Percentiles rank a stretch among this genome's conserved stretches.
Conservation (phyloP, 2,888 invertebrate genomes). For the Ormia ochracea region DNA sequence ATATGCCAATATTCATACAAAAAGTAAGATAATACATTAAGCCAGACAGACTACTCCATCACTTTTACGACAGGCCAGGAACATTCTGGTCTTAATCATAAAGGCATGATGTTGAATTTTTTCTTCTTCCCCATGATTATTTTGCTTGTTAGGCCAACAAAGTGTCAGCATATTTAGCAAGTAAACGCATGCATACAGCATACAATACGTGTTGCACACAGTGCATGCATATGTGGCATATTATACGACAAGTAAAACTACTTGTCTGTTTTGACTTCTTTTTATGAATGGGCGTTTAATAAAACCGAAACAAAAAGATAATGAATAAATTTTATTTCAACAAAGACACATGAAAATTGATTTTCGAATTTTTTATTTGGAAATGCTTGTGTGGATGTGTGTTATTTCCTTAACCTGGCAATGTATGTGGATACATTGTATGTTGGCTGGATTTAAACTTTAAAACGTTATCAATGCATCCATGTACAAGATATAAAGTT, state of each 20-base stretch:
- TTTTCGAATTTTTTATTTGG: conserved; percentile 5
- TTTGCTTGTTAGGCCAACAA: background rate
- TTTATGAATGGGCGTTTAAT: conserved; percentile 46
- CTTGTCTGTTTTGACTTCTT: conserved; percentile 31
- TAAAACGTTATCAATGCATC: conserved; percentile 29
- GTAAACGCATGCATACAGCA: background rate
- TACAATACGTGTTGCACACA: too few species aligned
- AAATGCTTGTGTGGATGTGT: background rate
- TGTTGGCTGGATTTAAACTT: background rate
- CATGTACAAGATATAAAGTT: conserved; percentile 5
- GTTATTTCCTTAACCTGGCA: conserved; percentile 6
- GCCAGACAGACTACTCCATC: background rate
- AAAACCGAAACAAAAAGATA: background rate
- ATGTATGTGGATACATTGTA: conserved; percentile 7
- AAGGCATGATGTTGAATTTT: conserved; percentile 16
- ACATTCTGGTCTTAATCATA: conserved; percentile 44
- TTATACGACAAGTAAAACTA: conserved; percentile 43
- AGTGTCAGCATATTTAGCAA: conserved; percentile 23
- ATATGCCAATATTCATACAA: background rate
- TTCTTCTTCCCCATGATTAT: background rate
- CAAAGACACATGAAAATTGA: conserved; percentile 31
- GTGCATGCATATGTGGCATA: conserved; percentile 51
- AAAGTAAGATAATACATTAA: too few species aligned
- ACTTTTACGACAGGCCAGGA: conserved; percentile 17
- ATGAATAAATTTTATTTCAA: background rate